Evolutionary conservation across 2,888 invertebrate genomes (phyloP), one percentile per base, ranked within the genome.

Genomic region (Neoascia interrupta): DNA sequence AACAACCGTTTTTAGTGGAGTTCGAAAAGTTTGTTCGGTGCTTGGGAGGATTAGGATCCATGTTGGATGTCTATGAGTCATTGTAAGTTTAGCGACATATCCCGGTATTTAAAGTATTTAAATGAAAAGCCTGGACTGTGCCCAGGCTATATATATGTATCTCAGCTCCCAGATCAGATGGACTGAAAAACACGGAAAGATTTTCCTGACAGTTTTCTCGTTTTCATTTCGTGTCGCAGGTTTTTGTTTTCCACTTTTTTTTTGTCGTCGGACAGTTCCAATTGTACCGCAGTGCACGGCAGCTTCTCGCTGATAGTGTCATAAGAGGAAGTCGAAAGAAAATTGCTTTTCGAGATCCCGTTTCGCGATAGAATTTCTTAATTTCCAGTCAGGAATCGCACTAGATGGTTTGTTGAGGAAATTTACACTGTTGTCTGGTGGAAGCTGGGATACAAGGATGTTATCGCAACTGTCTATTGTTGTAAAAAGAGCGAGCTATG

Each of bases 291-390:
- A 63, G n/a, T n/a, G 53, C 58, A 58, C 23, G 64, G 54, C 70
- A 76, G 76, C 61, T 37, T 21, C 51, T 41, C 47, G 23, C 64
- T 34, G 76, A 76, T 76, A 76, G 60, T 76, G 76, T 76, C 76
- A 76, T 76, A 76, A 76, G 70, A 39, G 70, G 72, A 76, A 76
- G 72, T 66, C 28, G 64, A 76, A 64, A 60, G 70, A 72, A 76
- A 76, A 76, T 76, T 76, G 76, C 76, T 76, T 76, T 76, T 76
- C 72, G 47, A 76, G 76, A 76, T 76, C 54, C 45, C 53, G 26
- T 41, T 64, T 21, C 64, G 31, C 70, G 76, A 76, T 76, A 76
- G 76, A 70, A 60, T 64, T 64, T 76, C 76, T 76, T 76, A 72
- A 76, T 76, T 76, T 70, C 54, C 76, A 66, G 58, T 47, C 61